Evolutionary conservation across 1,140 invertebrate genomes (phyloP), one percentile per base, ranked within the genome.

Genomic region (Polypedilum vanderplanki): DNA sequence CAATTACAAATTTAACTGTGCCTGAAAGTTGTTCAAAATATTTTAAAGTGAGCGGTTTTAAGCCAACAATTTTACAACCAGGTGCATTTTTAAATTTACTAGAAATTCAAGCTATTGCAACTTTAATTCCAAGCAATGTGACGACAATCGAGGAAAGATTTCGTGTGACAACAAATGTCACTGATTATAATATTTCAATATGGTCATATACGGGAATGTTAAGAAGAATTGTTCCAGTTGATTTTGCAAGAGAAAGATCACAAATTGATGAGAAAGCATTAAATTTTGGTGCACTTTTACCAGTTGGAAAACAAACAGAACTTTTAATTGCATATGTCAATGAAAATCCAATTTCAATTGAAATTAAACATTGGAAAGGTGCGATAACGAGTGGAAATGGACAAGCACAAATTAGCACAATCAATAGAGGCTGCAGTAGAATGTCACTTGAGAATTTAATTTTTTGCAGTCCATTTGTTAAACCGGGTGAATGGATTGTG

Each of bases 1-100:
- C 88, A 73, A 85, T 93, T 76, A 88, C 88, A 76, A 90, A 91
- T 81, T 85, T 90, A 70, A 87, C 87, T n/a, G 81, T 93, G 78
- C 84, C 87, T 20, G 77, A 83, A 17, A 87, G 90, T 77, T 87
- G 88, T 22, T 81, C 85, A 77, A 79, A 83, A 57, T 86, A 87
- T 83, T 92, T 91, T 85, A 84, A 82, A 77, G 84, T 88, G 82
- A 79, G 77, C 78, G 10, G 40, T 67, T n/a, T 57, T 17, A 41
- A 64, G 73, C 76, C 77, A 15, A 46, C 78, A n/a, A 20, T 79
- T 12, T 40, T 83, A 20, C 77, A 78, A 74, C 80, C 80, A 8
- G 79, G 80, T 0, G 79, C 18, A 73, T 82, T 12, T 75, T 79
- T 2, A 76, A 77, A 9, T 75, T 81, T 9, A 74, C 76, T 46